phyloP scores from a whole-genome alignment of 2,888 invertebrate genomes.

The Diarsia rubi region DNA sequence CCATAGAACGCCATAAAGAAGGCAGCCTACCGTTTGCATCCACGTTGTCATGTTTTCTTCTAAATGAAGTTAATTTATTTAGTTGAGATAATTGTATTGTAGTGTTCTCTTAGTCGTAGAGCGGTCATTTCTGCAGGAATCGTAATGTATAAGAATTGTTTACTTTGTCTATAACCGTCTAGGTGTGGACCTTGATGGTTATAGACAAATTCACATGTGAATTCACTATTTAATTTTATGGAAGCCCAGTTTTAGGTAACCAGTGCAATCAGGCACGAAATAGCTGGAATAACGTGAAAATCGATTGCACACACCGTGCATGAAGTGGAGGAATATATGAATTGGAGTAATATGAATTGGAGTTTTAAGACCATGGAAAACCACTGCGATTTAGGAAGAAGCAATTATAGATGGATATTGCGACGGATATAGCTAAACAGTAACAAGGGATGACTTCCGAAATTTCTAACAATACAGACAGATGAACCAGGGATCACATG shows the following conservation, averaged over 20 bases:
- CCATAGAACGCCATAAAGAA: too few species aligned
- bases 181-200: not conserved
- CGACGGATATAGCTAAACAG: not conserved
- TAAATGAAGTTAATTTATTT: slow-evolving; percentile 18
- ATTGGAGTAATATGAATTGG: not conserved
- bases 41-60: too few species aligned
- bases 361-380: not conserved
- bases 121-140: not conserved
- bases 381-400: not conserved
- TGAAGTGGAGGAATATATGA: not conserved
- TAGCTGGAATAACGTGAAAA: not conserved
- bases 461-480: not conserved
- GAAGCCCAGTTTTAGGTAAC: not conserved
- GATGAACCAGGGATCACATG: not conserved
- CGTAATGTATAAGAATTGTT: not conserved
- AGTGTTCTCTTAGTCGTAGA: not conserved
- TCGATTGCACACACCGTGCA: not conserved
- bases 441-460: not conserved
- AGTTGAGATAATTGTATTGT: not conserved
- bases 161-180: not conserved
- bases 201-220: not conserved
- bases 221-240: not conserved
- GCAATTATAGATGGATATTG: slow-evolving; percentile 1
- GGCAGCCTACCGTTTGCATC: too few species aligned
- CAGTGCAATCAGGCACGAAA: not conserved